Conservation (phyloP, 2,113 vertebrate species). For the Atherinomorus stipes region DNA sequence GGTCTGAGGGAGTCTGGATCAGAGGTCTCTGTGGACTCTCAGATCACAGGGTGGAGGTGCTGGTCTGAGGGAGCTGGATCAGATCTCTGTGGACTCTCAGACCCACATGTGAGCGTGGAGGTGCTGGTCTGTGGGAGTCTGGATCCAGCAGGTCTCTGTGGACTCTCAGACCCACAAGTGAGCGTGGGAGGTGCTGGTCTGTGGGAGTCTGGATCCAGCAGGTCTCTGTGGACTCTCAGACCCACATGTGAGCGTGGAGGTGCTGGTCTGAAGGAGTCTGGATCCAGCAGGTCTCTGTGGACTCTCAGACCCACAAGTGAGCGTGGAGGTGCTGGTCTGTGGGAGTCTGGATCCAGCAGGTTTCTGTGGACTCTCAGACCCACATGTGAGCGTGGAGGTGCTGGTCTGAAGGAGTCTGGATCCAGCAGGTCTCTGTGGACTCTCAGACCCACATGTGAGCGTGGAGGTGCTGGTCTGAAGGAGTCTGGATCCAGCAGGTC, state of each 20-base stretch:
- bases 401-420: constrained; percentile 5
- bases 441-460: too few relatives aligned
- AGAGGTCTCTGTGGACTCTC: constrained; percentile 36
- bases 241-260: too few relatives aligned
- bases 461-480: too few relatives aligned
- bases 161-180: too few relatives aligned
- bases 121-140: constrained; percentile 31
- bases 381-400: too few relatives aligned
- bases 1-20: not conserved
- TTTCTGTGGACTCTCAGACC: constrained; percentile 32
- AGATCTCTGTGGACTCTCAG: constrained; percentile 33
- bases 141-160: constrained; percentile 19
- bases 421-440: constrained; percentile 36
- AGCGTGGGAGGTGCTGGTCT: too few relatives aligned
- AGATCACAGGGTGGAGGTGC: too few relatives aligned
- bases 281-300: constrained; percentile 37
- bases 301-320: too few relatives aligned
- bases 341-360: not conserved
- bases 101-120: too few relatives aligned
- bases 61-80: not conserved
- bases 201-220: not conserved
- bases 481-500: not conserved
- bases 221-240: constrained; percentile 33
- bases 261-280: constrained; percentile 4
- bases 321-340: too few relatives aligned